Evolutionary conservation across 2,797 vertebrate species (phyloP).

Genomic region (Scolopax bukidnonensis): DNA sequence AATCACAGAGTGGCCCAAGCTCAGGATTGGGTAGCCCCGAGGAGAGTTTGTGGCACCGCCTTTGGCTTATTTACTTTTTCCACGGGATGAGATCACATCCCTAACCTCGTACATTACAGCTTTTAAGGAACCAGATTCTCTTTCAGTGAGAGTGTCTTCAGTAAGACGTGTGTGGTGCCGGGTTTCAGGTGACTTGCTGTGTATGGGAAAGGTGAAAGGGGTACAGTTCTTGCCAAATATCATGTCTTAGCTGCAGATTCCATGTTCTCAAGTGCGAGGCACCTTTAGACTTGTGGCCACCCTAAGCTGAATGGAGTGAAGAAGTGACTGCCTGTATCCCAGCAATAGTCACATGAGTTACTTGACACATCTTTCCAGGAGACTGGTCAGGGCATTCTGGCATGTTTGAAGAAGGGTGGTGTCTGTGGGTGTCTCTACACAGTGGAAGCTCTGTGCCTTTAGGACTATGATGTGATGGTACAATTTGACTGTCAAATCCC

Average conservation of each 20-base stretch:
- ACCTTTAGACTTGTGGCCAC: background rate
- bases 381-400: background rate
- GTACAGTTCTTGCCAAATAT: fast-evolving
- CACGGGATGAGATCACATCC: background rate
- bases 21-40: too few species aligned
- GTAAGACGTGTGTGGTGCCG: background rate
- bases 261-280: background rate
- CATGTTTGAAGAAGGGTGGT: background rate
- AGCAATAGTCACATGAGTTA: background rate
- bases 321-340: background rate
- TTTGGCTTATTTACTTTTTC: background rate
- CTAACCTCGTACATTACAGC: fast-evolving
- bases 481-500: slow-evolving; percentile 4
- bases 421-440: background rate
- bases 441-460: background rate
- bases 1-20: background rate
- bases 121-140: background rate
- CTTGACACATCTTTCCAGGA: background rate
- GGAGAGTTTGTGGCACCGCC: fast-evolving
- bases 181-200: background rate
- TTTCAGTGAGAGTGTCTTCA: background rate
- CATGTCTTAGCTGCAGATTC: background rate
- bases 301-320: background rate
- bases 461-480: background rate
- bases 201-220: background rate